Evolutionary conservation across 2,113 vertebrate genomes (phyloP).

Genomic region (human (Homo sapiens)): GRCh38 chr15:85838001-85838500

Average conservation of each 20-base stretch:
- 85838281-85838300: background rate
- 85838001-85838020: background rate
- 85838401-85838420: background rate
- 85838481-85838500: background rate
- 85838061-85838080: background rate
- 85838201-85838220: background rate
- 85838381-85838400: background rate
- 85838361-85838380: background rate
- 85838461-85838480: no score
- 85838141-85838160: background rate
- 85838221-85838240: no score
- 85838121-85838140: background rate
- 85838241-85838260: background rate
- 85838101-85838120: background rate
- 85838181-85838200: background rate
- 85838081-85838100: background rate
- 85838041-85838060: background rate
- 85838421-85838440: background rate
- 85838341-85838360: background rate
- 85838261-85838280: background rate
- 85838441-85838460: background rate
- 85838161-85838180: no score
- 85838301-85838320: background rate
- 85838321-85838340: no score
- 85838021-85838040: background rate